Base-by-base conservation (phyloP, 2,113 vertebrate genomes). In the Ranitomeya variabilis region DNA sequence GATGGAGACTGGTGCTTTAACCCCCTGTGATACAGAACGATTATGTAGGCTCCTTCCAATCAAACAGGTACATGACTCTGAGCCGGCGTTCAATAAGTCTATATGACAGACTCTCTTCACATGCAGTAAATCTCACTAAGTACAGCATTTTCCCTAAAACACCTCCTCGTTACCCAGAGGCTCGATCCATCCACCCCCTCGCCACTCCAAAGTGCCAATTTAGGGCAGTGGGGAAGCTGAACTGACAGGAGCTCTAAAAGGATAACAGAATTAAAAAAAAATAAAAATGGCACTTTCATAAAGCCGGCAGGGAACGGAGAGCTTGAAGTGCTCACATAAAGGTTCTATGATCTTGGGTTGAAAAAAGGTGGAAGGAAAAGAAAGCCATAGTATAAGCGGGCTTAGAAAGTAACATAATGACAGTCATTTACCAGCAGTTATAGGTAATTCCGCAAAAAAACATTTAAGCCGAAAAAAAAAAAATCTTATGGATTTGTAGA, bases 141-240 rank as follows among this genome's bases (percentile, higher is more conserved):
- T 88, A 64, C 54, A 71, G 67, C 67, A 77, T 37, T 88, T 82
- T 83, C 85, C 80, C 87, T 57, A 51, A 83, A 83, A 83, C 80
- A 69, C 87, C 87, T 83, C 69, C 87, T 52, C 37, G 11, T 23
- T 64, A 76, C 80, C 80, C 37, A 37, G 21, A 59, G 69, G 26
- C 57, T 73, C 23, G 52, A 67, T 59, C 80, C 60, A 52, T 64
- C 69, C 87, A 59, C 87, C 87, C 87, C 80, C 87, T 88, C 87
- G 51, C 37, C 37, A 23, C 67, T 76, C 31, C 67, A 82, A 88
- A 83, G 87, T 83, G 80, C 67, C 87, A 88, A 83, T 88, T 83
- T 76, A 66, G 45, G 82, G 69, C 87, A 66, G 87, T 80, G 15
- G 87, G 86, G 87, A 64, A 57, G 69, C 80, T 74, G 31, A 66